Evolutionary conservation across 1,140 invertebrate species (phyloP).

Genomic region (Pectinophora gossypiella): DNA sequence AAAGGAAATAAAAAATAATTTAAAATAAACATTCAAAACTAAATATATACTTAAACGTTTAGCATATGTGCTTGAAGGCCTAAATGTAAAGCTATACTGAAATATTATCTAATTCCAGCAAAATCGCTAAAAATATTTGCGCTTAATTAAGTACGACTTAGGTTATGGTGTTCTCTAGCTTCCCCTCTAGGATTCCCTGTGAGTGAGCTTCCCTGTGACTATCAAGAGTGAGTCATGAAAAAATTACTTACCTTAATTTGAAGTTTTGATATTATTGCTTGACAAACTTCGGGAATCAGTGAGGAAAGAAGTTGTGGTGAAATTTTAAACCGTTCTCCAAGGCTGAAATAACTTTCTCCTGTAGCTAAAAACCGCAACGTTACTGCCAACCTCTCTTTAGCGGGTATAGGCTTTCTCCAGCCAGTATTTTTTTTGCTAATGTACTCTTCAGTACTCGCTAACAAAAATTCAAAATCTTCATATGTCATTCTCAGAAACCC

Average conservation of each 20-base stretch:
- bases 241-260: conserved; percentile 7
- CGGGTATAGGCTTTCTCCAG: conserved; percentile 28
- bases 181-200: too few relatives aligned
- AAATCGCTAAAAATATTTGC: too few relatives aligned
- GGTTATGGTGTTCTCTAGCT: too few relatives aligned
- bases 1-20: too few relatives aligned
- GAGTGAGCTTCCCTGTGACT: too few relatives aligned
- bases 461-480: not conserved
- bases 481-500: not conserved
- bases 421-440: conserved; percentile 28
- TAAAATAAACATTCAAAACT: too few relatives aligned
- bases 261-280: conserved; percentile 17
- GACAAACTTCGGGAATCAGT: conserved; percentile 30
- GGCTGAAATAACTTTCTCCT: conserved; percentile 11
- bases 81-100: too few relatives aligned
- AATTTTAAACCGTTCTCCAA: conserved; percentile 14
- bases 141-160: too few relatives aligned
- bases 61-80: too few relatives aligned
- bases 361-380: conserved; percentile 34
- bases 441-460: conserved; percentile 14
- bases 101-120: too few relatives aligned
- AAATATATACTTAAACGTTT: too few relatives aligned
- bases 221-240: too few relatives aligned
- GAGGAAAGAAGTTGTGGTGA: conserved; percentile 21
- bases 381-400: conserved; percentile 29